Evolutionary conservation across 2,113 vertebrate species (phyloP).

Genomic region (Phocoena phocoena): DNA sequence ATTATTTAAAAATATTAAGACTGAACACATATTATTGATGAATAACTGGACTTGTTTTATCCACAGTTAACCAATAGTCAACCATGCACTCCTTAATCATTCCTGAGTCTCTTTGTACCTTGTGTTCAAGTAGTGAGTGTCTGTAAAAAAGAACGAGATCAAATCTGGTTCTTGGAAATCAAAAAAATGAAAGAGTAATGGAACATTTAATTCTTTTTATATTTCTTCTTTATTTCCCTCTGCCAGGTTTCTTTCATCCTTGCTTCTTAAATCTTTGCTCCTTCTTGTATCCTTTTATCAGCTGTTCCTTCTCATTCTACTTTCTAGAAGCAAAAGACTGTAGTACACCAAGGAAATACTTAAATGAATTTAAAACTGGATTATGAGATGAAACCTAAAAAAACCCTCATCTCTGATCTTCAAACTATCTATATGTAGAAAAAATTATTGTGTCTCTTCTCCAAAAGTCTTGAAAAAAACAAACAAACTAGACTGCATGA

Average conservation of each 20-base stretch:
- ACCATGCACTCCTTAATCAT: not conserved
- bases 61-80: not conserved
- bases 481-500: not conserved
- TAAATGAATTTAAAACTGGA: conserved; percentile 28
- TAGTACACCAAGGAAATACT: conserved; percentile 6
- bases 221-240: conserved; percentile 5
- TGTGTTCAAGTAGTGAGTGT: not conserved
- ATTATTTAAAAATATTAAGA: conserved; percentile 15
- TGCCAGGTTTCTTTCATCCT: not conserved
- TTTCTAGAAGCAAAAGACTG: not conserved
- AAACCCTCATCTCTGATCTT: not conserved
- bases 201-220: not conserved
- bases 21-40: not conserved
- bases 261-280: not conserved
- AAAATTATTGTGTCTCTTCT: conserved; percentile 26
- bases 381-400: not conserved
- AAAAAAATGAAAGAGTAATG: not conserved
- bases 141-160: not conserved
- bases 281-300: not conserved
- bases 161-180: not conserved
- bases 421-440: not conserved
- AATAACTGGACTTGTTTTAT: conserved; percentile 15
- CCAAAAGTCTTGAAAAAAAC: not conserved
- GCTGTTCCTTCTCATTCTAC: not conserved
- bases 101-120: not conserved